Evolutionary conservation across 2,888 invertebrate genomes (phyloP).

Genomic region (Drosophila stalkeri): DNA sequence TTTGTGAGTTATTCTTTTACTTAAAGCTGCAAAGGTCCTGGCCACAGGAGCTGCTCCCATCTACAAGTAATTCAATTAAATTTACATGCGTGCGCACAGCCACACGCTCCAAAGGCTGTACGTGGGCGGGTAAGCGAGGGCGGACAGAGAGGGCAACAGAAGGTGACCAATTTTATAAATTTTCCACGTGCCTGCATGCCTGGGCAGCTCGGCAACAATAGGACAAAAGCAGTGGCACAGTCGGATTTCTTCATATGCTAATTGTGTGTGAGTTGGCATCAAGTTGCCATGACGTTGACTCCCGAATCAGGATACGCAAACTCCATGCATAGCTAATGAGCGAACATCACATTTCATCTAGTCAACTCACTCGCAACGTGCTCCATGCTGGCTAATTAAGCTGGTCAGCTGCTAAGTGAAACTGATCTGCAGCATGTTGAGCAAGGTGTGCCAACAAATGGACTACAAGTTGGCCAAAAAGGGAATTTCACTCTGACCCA

Average conservation of each 20-base stretch:
- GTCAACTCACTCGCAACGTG: neutral
- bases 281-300: conserved; percentile 54
- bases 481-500: neutral
- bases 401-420: conserved; percentile 42
- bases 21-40: conserved; percentile 6
- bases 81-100: conserved; percentile 31
- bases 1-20: conserved; percentile 18
- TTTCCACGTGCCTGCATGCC: conserved; percentile 52
- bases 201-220: conserved; percentile 7
- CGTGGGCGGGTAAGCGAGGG: too few relatives aligned
- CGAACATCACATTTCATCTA: neutral
- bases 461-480: neutral
- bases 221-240: conserved; percentile 14
- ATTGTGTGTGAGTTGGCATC: conserved; percentile 68
- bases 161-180: conserved; percentile 41
- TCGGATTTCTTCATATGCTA: conserved; percentile 74
- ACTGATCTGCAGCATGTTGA: conserved; percentile 45
- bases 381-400: conserved; percentile 59
- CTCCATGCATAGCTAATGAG: conserved; percentile 76
- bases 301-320: conserved; percentile 32
- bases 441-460: conserved; percentile 16
- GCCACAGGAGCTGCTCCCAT: conserved; percentile 19
- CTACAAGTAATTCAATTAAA: conserved; percentile 39
- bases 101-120: neutral
- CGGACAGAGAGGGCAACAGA: neutral